These are phyloP conservation scores for Heliangelus exortis DNA, from an alignment of 2,797 vertebrate species.

Conservation along the genomic window DNA sequence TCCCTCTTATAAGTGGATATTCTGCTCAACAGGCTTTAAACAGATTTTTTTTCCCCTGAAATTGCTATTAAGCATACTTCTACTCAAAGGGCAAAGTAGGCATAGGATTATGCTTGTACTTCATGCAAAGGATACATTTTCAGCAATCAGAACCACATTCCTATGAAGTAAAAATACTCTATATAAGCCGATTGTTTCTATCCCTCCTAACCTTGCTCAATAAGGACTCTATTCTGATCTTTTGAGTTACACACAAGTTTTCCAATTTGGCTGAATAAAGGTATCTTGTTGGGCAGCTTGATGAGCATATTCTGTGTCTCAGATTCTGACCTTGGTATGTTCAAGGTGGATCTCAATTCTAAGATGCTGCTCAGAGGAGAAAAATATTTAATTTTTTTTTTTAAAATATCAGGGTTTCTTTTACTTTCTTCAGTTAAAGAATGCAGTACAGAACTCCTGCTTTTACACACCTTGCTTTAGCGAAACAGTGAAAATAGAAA, in stretches of 20 bases:
- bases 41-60: constrained; percentile 46
- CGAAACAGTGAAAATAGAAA: neutral
- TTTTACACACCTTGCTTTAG: neutral
- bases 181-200: constrained; percentile 75
- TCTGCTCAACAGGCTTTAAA: constrained; percentile 73
- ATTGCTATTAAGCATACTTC: constrained; percentile 76
- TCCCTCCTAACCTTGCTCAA: constrained; percentile 63
- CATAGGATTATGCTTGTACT: constrained; percentile 73
- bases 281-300: constrained; percentile 54
- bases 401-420: neutral
- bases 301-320: constrained; percentile 2
- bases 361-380: neutral
- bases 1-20: constrained; percentile 61
- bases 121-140: constrained; percentile 72
- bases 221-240: constrained; percentile 69
- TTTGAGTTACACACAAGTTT: constrained; percentile 40
- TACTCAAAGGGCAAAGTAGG: constrained; percentile 76
- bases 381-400: neutral
- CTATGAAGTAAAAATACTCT: constrained; percentile 70
- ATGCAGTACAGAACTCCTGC: neutral
- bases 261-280: constrained; percentile 65
- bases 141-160: constrained; percentile 75
- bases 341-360: constrained; percentile 44
- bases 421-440: neutral
- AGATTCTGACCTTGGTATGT: constrained; percentile 1